Evolutionary conservation across 37 sponge, comb jelly and placozoan genomes (phyloP).

Genomic region (Beroe ovata): DNA sequence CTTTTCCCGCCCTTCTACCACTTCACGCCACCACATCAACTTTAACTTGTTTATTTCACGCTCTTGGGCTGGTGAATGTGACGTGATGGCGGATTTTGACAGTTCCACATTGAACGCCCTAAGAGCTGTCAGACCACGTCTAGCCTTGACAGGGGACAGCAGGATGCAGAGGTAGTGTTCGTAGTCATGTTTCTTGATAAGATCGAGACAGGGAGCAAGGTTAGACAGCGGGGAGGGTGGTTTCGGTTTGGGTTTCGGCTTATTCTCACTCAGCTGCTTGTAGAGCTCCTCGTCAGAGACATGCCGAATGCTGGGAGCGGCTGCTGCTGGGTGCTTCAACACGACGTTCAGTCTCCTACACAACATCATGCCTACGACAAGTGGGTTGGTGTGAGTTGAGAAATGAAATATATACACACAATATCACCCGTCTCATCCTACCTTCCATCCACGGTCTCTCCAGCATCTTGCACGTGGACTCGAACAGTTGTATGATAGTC

Average conservation of each 20-base stretch:
- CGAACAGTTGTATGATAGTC: slow-evolving; percentile 66
- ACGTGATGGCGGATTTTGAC: neutral
- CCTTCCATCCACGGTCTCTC: slow-evolving; percentile 63
- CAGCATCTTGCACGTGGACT: slow-evolving; percentile 45
- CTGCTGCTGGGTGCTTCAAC: neutral
- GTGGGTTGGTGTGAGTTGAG: neutral
- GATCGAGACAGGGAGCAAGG: slow-evolving; percentile 19
- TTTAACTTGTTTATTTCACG: neutral
- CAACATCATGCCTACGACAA: neutral
- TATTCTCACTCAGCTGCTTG: neutral
- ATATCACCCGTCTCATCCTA: neutral
- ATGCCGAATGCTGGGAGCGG: neutral
- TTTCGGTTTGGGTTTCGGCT: neutral
- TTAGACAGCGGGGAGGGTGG: neutral
- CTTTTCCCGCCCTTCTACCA: neutral
- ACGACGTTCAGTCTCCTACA: neutral
- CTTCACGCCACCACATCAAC: slow-evolving; percentile 11
- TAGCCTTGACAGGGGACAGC: neutral
- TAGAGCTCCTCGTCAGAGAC: neutral
- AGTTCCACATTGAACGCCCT: slow-evolving; percentile 35
- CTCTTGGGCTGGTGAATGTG: neutral
- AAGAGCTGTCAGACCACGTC: neutral
- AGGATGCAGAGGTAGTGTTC: slow-evolving; percentile 4
- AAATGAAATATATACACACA: neutral
- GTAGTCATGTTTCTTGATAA: slow-evolving; percentile 14